Conservation (phyloP, 2,888 invertebrate species). For the Pharmacophagus antenor region DNA sequence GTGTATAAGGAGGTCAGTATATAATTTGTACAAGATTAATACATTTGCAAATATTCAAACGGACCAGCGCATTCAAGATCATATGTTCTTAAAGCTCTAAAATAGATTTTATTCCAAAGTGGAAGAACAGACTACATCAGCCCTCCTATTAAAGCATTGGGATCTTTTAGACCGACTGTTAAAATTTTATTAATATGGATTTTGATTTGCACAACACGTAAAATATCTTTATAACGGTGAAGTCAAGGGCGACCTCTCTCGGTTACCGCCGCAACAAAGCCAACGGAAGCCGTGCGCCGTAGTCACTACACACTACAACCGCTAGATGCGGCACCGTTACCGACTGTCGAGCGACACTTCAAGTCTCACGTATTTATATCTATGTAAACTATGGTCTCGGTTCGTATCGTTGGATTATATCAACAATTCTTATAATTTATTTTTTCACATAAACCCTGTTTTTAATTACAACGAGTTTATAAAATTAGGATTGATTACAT, state of each 20-base stretch:
- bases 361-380: constrained; percentile 48
- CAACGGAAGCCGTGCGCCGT: constrained; percentile 75
- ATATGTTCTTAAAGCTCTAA: constrained; percentile 23
- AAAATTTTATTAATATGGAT: constrained; percentile 17
- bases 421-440: constrained; percentile 21
- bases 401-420: constrained; percentile 41
- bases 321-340: constrained; percentile 47
- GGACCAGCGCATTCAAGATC: constrained; percentile 16
- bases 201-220: constrained; percentile 37
- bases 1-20: constrained; percentile 15
- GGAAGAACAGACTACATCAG: constrained; percentile 6
- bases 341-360: constrained; percentile 78
- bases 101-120: constrained; percentile 1
- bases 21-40: constrained; percentile 24
- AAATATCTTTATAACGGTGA: constrained; percentile 37
- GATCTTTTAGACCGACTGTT: constrained; percentile 25
- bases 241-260: constrained; percentile 47
- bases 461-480: constrained; percentile 20
- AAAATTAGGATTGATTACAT: constrained; percentile 7
- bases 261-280: constrained; percentile 65
- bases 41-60: constrained; percentile 17
- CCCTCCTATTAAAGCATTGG: constrained; percentile 8
- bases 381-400: constrained; percentile 32
- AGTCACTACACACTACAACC: constrained; percentile 74
- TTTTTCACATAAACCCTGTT: constrained; percentile 23